Base-by-base conservation (phyloP, 2,888 invertebrate genomes). In the Gnatocerus cornutus region DNA sequence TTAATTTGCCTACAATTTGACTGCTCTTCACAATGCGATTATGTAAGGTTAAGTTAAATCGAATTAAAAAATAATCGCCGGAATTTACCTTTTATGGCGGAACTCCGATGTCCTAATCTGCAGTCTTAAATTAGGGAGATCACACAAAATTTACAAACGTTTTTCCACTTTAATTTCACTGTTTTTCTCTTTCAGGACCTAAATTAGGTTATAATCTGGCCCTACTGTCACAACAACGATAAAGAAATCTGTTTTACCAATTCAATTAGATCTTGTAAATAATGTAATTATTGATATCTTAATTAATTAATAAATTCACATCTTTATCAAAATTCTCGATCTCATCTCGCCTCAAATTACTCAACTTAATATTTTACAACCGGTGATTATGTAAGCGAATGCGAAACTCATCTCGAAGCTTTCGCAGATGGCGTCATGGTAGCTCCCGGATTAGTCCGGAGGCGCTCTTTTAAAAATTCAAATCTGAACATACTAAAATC, bases 301-400 rank as follows among this genome's bases (percentile, higher is more conserved):
- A 46, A 50, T 61, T 61, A 50, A 50, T 61, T 21, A 43, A 21
- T 41, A 41, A 33, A 21, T 29, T 58, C 45, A 45, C 58, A 58
- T 37, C 33, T 48, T 48, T 50, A 61, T 37, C 61, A 37, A 39
- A 48, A 61, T 33, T 37, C 58, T n/a, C 29, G 45, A 39, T 61
- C 21, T 39, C 27, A 58, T 58, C 58, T 41, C 41, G 41, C 5
- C 29, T 45, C 10, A 43, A 55, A 30, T 61, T 61, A 14, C 48
- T 48, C 37, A 61, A 61, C 30, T 61, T 48, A 50, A 61, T 61
- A 61, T 37, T 50, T 61, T 61, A 48, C 16, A 45, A 45, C 12
- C 14, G 56, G 14, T 29, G 10, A 13, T 59, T 59, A 29, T 41
- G 12, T 43, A 56, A 56, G 7, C 12, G 27, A 14, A 46, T 46